Evolutionary conservation across 2,888 invertebrate species (phyloP), one percentile per base, ranked within the genome.

Genomic region (Craniophora ligustri): DNA sequence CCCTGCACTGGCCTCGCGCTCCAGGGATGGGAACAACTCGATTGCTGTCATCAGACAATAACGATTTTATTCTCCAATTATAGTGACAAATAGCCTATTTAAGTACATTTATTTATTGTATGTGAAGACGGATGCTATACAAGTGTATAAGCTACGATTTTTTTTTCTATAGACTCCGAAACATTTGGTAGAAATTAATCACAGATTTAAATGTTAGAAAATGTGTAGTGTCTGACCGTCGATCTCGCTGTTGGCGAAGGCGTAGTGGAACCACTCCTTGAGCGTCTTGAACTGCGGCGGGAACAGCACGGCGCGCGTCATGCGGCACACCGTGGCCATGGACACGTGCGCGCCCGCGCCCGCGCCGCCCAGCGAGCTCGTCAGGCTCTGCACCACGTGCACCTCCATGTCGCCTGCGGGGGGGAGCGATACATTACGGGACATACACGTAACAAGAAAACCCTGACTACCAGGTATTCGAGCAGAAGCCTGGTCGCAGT

Each of bases 241-340:
- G 49, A 98, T 97, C 89, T 98, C 98, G 85, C 97, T 97, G 75
- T 97, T 97, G 14, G 98, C 97, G 91, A 99, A 99, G 0, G 99
- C 98, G 88, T 99, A 99, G 77, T 97, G 96, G 94, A 99, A 99
- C 99, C 99, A 99, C 89, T 99, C 99, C 78, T 97, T 96, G 31
- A 99, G 94, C 28, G 97, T 97, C 88, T 98, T 97, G 89, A 98
- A 98, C 91, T 98, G 98, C 21, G 98, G 99, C 63, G 98, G 98
- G 91, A 99, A 98, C 59, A 98, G 95, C 60, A 98, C 96, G 70
- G 97, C 98, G 41, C 99, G 94, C 44, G 98, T 97, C 79, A 99
- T 96, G 82, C 98, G 96, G 83, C 98, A 98, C 47, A 99, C 98
- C 7, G 98, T 98, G 15, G 98, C 99, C 98, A 98, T 98, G 46